Conservation (phyloP, 2,888 invertebrate genomes). For the Helobdella robusta region DNA sequence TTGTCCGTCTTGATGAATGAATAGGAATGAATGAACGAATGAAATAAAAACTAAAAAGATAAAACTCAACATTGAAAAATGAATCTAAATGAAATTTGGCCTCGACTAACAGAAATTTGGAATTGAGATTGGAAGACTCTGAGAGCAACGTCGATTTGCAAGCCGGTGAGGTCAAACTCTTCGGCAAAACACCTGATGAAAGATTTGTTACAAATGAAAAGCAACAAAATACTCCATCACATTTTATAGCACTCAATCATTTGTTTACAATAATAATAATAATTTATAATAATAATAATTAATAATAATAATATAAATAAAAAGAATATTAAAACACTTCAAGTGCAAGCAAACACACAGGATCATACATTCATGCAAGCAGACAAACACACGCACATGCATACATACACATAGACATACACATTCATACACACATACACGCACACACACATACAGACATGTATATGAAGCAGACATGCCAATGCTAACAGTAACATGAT, state of each 20-base stretch:
- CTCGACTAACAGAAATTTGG: conserved; percentile 65
- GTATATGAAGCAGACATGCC: no score
- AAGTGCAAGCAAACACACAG: conserved; percentile 7
- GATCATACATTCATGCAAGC: conserved; percentile 10
- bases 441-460: background rate
- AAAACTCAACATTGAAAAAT: no score
- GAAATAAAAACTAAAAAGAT: no score
- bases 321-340: background rate
- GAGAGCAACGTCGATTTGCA: conserved; percentile 92
- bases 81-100: background rate
- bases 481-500: no score
- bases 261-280: background rate
- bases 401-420: background rate
- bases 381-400: conserved; percentile 15
- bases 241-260: background rate
- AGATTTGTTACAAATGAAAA: no score
- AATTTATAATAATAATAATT: background rate
- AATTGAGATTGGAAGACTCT: conserved; percentile 92
- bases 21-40: no score
- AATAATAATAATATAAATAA: background rate
- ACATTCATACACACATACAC: background rate
- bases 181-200: conserved; percentile 58
- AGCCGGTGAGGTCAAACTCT: conserved; percentile 84
- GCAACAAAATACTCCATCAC: no score
- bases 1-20: no score